phyloP scores from a whole-genome alignment of 2,797 vertebrate genomes.

The Chiropotes sagulatus region DNA sequence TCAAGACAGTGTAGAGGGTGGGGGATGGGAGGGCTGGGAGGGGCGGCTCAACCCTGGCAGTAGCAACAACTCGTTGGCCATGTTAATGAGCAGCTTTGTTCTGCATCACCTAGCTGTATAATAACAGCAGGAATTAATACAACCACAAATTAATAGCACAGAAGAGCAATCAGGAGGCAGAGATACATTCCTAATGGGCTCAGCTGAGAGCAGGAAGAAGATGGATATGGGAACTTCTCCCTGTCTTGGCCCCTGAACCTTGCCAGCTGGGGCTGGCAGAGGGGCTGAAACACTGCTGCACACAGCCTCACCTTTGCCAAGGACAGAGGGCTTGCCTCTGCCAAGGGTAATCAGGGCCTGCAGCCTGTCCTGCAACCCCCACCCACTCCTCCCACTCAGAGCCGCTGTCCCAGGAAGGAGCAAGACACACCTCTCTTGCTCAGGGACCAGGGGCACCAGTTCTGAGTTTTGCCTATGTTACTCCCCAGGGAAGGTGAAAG shows the following conservation, averaged over 20 bases:
- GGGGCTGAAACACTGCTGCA: not conserved
- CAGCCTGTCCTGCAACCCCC: not conserved
- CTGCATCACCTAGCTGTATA: conserved; percentile 76
- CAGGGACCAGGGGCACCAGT: not conserved
- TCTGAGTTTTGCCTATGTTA: conserved; percentile 5
- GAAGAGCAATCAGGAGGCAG: conserved; percentile 59
- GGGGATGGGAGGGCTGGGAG: fast-evolving
- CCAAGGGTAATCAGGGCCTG: conserved; percentile 22
- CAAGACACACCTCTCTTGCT: not conserved
- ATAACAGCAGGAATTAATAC: conserved; percentile 71
- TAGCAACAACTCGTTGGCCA: conserved; percentile 49
- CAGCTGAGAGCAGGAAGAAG: conserved; percentile 21
- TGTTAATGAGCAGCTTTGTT: conserved; percentile 83
- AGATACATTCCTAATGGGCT: conserved; percentile 61
- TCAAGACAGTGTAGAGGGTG: not conserved
- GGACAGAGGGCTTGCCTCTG: not conserved
- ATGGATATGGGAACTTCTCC: not conserved
- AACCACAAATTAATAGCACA: conserved; percentile 56
- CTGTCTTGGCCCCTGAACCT: not conserved
- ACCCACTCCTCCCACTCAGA: not conserved
- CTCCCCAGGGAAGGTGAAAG: conserved; percentile 58
- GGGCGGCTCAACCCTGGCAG: not conserved
- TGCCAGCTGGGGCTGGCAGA: conserved; percentile 34
- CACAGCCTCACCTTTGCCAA: conserved; percentile 65
- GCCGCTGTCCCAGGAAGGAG: fast-evolving